Evolutionary conservation across 2,888 invertebrate species (phyloP).

Genomic region (Xiphydria camelus): DNA sequence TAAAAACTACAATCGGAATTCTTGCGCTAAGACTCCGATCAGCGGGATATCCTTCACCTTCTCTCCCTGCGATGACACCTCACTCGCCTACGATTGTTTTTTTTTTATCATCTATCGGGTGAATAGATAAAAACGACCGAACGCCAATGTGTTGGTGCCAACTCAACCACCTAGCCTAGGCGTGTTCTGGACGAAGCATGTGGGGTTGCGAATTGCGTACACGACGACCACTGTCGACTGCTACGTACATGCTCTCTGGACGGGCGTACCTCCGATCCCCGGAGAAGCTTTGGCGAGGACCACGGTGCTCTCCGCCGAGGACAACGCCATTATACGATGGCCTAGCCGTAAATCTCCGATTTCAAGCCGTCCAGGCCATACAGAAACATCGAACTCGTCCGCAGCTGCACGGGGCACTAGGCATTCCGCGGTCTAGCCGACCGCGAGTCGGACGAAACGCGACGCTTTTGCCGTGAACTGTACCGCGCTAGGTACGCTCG

Average conservation of each 20-base stretch:
- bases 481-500: conserved; percentile 2
- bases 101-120: too few species aligned
- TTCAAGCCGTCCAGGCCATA: conserved; percentile 27
- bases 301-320: conserved; percentile 46
- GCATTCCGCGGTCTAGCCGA: conserved; percentile 36
- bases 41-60: too few species aligned
- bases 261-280: conserved; percentile 33
- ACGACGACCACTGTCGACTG: too few species aligned
- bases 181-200: too few species aligned
- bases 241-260: conserved; percentile 31
- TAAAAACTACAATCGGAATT: too few species aligned
- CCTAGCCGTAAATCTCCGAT: conserved; percentile 21
- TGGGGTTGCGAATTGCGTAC: too few species aligned
- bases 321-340: conserved; percentile 51
- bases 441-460: conserved; percentile 15
- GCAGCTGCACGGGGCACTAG: conserved; percentile 39
- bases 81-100: too few species aligned
- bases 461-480: conserved; percentile 2
- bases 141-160: too few species aligned
- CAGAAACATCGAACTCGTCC: conserved; percentile 34
- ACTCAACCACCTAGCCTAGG: too few species aligned
- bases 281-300: conserved; percentile 30
- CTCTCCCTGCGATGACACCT: too few species aligned
- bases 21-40: too few species aligned
- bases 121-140: too few species aligned